Evolutionary conservation across 1,140 invertebrate species (phyloP), one percentile per base, ranked within the genome.

Genomic region (Drosophila takahashii): DNA sequence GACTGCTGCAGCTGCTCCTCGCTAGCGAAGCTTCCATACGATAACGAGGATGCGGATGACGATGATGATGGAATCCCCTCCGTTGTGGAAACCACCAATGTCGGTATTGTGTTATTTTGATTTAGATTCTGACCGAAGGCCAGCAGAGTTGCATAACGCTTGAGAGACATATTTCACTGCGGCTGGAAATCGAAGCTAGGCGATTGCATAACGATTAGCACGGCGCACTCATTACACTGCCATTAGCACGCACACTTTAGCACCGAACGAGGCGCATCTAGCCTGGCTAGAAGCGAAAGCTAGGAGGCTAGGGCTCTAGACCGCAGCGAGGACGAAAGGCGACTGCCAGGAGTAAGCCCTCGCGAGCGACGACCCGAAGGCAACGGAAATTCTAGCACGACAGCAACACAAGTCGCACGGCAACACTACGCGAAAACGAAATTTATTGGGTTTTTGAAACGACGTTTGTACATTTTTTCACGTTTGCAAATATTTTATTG

Each of bases 131-230:
- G 77, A 91, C 70, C 50, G 10, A 51, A 58, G 42, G 90, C 89
- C 51, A 91, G 78, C 70, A 92, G 42, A 22, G 65, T 80, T 78
- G 89, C 91, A 74, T 90, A 91, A 77, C 77, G 72, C 77, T 90
- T 90, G 18, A 91, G 71, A 79, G 85, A 92, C 90, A 92, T 92
- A 92, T 92, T 77, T 70, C 67, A 58, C 74, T 41, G 53, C 10
- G 57, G 36, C 26, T 62, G 37, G 41, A 47, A 42, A 60, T 85
- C 57, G 42, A 90, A 79, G 56, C 58, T 36, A 48, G 48, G 44
- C 75, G 69, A 78, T 85, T 85, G 78, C 81, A 85, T 85, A 85
- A 85, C 83, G 64, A 85, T 85, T 86, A 85, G 77, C 75, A 42
- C 44, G 32, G 29, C 56, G 62, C 64, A 71, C 65, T 58, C 69